Conservation (phyloP, 2,888 invertebrate genomes). For the Apotomis capreana region DNA sequence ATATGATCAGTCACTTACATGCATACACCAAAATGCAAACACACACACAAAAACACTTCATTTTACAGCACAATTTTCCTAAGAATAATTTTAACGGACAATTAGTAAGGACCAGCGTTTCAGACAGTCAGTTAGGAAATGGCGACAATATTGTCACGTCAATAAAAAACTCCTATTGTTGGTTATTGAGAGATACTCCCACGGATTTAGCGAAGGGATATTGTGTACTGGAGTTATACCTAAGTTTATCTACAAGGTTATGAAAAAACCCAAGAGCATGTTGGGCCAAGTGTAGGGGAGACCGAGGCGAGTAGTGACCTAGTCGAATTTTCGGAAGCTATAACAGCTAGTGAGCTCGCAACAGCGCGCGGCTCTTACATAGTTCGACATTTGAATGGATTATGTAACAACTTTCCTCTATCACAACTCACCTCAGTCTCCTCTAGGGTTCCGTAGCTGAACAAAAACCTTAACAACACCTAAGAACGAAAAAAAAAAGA, state of each 20-base stretch:
- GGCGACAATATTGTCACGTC: constrained; percentile 9
- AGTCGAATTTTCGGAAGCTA: too few species aligned
- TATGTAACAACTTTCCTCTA: too few species aligned
- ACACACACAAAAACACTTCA: constrained; percentile 17
- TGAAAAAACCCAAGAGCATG: too few species aligned
- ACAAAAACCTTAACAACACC: too few species aligned
- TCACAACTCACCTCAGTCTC: too few species aligned
- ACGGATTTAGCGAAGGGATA: constrained; percentile 17
- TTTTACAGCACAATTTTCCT: constrained; percentile 15
- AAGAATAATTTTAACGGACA: constrained; percentile 9
- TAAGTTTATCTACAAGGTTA: neutral
- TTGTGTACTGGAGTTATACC: neutral
- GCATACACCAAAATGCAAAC: constrained; percentile 1
- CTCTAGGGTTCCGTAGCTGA: too few species aligned
- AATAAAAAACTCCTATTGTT: constrained; percentile 33
- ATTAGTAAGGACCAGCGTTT: constrained; percentile 1
- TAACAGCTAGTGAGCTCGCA: too few species aligned
- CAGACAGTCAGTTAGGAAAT: neutral
- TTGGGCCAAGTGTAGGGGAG: too few species aligned
- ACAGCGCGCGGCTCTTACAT: too few species aligned
- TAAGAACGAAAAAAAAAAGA: too few species aligned
- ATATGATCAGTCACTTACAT: constrained; percentile 13
- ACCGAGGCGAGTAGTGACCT: too few species aligned
- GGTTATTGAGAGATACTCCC: constrained; percentile 20
- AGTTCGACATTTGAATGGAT: too few species aligned